Conservation (phyloP, 2,797 vertebrate species). For the Oryzias sinensis region DNA sequence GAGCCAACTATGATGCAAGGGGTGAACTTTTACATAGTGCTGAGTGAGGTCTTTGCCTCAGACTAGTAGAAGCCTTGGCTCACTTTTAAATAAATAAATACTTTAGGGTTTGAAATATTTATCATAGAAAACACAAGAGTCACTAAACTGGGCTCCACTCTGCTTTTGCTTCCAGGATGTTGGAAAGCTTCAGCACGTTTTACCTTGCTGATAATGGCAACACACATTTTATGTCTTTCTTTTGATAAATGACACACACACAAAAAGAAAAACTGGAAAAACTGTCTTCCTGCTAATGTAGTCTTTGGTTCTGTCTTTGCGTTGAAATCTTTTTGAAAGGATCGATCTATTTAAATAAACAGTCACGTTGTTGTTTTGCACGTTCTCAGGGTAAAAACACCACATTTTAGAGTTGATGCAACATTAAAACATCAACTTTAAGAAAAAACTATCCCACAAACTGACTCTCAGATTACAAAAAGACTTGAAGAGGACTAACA, state of each 20-base stretch:
- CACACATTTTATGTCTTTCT: constrained; percentile 14
- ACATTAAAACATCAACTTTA: too few relatives aligned
- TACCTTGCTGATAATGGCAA: constrained; percentile 13
- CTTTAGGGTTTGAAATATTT: constrained; percentile 70
- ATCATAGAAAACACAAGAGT: constrained; percentile 60
- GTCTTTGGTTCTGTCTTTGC: constrained; percentile 39
- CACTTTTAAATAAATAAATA: constrained; percentile 74
- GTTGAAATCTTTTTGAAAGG: neutral
- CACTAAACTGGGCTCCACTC: constrained; percentile 36
- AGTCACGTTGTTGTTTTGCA: too few relatives aligned
- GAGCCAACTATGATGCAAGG: constrained; percentile 37
- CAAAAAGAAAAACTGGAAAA: constrained; percentile 1
- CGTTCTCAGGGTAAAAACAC: too few relatives aligned
- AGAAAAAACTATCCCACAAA: constrained; percentile 45
- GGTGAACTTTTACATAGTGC: constrained; percentile 35
- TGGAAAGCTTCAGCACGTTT: constrained; percentile 23
- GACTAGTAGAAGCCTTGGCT: constrained; percentile 47
- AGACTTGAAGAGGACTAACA: constrained; percentile 18
- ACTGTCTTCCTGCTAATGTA: constrained; percentile 18
- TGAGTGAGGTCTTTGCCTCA: constrained; percentile 60
- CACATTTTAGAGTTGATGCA: too few relatives aligned
- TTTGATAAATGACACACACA: constrained; percentile 10
- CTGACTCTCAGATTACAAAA: constrained; percentile 44
- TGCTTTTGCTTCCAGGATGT: constrained; percentile 30
- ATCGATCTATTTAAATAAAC: too few relatives aligned